phyloP scores from a whole-genome alignment of 2,888 invertebrate species.

The Brachyptera risi region DNA sequence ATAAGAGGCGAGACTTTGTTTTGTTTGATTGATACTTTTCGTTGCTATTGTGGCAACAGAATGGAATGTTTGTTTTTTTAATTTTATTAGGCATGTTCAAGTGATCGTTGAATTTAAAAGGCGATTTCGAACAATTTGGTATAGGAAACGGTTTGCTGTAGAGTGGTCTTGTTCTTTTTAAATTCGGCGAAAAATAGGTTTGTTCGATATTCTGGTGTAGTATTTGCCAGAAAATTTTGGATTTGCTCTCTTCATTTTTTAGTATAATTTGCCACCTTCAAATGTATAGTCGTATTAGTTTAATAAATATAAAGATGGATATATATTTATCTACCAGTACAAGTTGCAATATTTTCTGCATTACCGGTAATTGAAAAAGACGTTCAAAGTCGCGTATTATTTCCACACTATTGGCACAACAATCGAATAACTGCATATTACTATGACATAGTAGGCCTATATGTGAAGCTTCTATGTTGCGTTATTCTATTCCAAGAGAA shows the following conservation, averaged over 20 bases:
- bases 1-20: not conserved
- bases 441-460: too few species aligned
- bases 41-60: not conserved
- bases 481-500: too few species aligned
- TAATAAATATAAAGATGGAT: not conserved
- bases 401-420: too few species aligned
- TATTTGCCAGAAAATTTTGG: not conserved
- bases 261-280: not conserved
- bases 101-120: not conserved
- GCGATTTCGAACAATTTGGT: not conserved
- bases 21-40: not conserved
- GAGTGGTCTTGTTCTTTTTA: not conserved
- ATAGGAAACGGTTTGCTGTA: too few species aligned
- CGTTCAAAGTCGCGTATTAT: not conserved
- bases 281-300: too few species aligned
- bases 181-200: not conserved
- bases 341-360: not conserved
- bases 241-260: not conserved
- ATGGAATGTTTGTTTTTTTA: not conserved
- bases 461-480: too few species aligned
- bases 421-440: too few species aligned
- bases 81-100: constrained; percentile 16
- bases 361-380: not conserved
- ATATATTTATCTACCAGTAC: not conserved
- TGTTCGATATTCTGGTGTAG: not conserved